Base-by-base conservation (phyloP, 2,888 invertebrate species). In the Kuschelorhynchus macadamiae region DNA sequence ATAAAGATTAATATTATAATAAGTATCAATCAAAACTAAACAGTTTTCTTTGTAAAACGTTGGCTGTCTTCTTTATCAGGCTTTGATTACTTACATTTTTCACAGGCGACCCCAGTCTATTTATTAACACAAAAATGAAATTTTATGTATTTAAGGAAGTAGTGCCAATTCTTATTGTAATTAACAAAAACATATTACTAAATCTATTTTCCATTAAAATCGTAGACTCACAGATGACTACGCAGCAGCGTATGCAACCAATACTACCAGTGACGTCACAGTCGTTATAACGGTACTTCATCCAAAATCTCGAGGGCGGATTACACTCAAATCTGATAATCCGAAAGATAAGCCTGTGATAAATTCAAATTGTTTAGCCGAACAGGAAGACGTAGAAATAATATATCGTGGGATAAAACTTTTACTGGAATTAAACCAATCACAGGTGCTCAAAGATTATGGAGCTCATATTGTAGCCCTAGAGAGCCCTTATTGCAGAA, bases 321-420 rank as follows among this genome's bases (percentile, higher is more conserved):
- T 39, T 12, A 39, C 39, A 2, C 14, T 39, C 2, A 39, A 39
- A 9, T 39, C 39, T 4, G 11, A 39, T 5, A 4, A n/a, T 39
- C 39, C 39, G 3, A 4, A 7, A 14, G 39, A 39, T 5, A 39
- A 39, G 14, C 39, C 39, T 39, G 5, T 39, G 3, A 39, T 39
- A n/a, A 39, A 39, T 39, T 11, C 39, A n/a, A 39, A 39, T 14
- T 39, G 14, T 11, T 39, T 39, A 11, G 39, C 39, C 7, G 25
- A 25, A 5, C 4, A 25, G 7, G 25, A 25, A 25, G 25, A 25
- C 7, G 7, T 25, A 25, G 53, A 53, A 53, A 32, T 16, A 7
- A 16, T 53, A 14, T 53, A 53, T 14, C 20, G 18, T 9, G 53
- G 36, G 8, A 4, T 36, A 11, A n/a, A 53, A 16, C 16, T 53